Evolutionary conservation across 2,888 invertebrate species (phyloP).

Genomic region (Rhingia rostrata): DNA sequence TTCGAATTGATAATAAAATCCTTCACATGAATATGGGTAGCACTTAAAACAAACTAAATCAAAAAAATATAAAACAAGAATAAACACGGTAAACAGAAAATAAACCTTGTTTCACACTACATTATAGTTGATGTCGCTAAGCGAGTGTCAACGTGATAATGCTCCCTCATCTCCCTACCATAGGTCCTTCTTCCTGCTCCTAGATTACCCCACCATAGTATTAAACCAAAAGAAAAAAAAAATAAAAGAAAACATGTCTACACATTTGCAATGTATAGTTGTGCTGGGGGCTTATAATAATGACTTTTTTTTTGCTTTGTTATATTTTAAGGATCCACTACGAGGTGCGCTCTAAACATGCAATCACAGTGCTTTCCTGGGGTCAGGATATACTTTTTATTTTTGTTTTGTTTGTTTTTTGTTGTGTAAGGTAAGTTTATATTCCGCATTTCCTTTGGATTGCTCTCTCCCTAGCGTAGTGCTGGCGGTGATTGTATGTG

Average conservation of each 20-base stretch:
- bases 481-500: conserved; percentile 58
- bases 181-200: conserved; percentile 7
- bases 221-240: conserved; percentile 23
- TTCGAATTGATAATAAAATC: conserved; percentile 11
- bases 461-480: conserved; percentile 35
- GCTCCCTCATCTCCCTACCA: conserved; percentile 1
- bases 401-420: conserved; percentile 20
- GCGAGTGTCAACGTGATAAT: background rate
- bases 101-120: conserved; percentile 26
- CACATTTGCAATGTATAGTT: conserved; percentile 41
- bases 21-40: conserved; percentile 9
- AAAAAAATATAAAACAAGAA: background rate
- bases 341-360: conserved; percentile 72
- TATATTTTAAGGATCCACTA: conserved; percentile 62
- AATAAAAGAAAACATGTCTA: conserved; percentile 19
- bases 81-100: background rate
- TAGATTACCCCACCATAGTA: conserved; percentile 31
- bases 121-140: conserved; percentile 21
- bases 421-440: conserved; percentile 53
- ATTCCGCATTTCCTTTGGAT: conserved; percentile 67
- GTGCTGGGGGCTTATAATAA: conserved; percentile 60
- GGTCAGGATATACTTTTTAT: conserved; percentile 48
- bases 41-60: conserved; percentile 2
- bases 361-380: conserved; percentile 65
- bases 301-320: conserved; percentile 32